These are phyloP conservation scores for Synergus japonicus DNA, from an alignment of 2,888 invertebrate genomes.

Conservation along the genomic window DNA sequence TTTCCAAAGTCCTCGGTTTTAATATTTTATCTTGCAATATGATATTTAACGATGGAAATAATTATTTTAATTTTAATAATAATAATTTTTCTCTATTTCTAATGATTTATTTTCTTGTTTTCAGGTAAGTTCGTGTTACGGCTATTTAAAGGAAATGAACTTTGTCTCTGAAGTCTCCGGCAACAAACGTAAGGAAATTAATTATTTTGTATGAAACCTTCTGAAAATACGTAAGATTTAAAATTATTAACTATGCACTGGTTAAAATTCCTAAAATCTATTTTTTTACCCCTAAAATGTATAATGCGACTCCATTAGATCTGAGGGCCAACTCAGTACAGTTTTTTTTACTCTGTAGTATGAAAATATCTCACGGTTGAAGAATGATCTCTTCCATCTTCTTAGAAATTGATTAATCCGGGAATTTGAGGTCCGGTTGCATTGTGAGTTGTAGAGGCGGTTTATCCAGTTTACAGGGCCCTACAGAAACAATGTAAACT, in stretches of 20 bases:
- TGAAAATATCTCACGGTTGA: too few species aligned
- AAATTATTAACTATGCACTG: neutral
- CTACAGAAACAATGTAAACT: slow-evolving; percentile 30
- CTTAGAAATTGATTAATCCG: neutral
- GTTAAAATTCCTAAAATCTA: too few species aligned
- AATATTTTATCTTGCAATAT: neutral
- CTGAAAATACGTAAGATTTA: neutral
- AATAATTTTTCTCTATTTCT: neutral
- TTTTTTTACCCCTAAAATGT: too few species aligned
- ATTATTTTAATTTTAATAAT: neutral
- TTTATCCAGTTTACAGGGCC: slow-evolving; percentile 36
- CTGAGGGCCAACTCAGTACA: too few species aligned
- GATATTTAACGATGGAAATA: too few species aligned
- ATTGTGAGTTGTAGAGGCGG: slow-evolving; percentile 28
- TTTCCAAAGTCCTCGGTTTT: neutral
- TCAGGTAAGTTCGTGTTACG: neutral
- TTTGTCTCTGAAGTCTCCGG: neutral
- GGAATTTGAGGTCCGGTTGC: slow-evolving; percentile 5
- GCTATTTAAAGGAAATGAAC: neutral
- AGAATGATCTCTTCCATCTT: too few species aligned
- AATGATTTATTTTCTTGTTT: neutral
- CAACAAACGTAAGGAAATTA: neutral
- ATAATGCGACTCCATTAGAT: too few species aligned
- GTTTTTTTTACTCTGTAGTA: too few species aligned
- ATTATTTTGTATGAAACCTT: neutral